Evolutionary conservation across 2,797 vertebrate species (phyloP).

Genomic region (Neomorphus geoffroyi): DNA sequence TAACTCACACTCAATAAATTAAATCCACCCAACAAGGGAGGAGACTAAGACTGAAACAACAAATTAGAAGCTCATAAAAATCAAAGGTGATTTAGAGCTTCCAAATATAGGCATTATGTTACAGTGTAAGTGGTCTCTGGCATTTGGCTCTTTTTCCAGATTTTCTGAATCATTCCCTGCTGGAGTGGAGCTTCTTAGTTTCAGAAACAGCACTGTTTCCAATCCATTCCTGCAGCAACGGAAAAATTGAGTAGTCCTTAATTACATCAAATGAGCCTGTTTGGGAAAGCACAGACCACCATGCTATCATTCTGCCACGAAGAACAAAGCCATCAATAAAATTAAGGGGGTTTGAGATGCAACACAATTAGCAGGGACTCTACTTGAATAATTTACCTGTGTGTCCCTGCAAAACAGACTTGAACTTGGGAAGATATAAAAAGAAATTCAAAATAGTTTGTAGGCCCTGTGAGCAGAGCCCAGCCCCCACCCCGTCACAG

Average conservation of each 20-base stretch:
- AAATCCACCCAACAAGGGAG: background rate
- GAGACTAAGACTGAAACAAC: background rate
- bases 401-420: background rate
- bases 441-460: background rate
- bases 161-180: slow-evolving; percentile 49
- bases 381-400: background rate
- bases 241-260: background rate
- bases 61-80: slow-evolving; percentile 36
- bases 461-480: too few relatives aligned
- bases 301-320: background rate
- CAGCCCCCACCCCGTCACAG: too few relatives aligned
- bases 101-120: slow-evolving; percentile 42
- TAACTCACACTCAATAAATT: slow-evolving; percentile 14
- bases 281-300: background rate
- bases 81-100: slow-evolving; percentile 35
- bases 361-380: background rate
- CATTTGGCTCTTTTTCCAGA: slow-evolving; percentile 31
- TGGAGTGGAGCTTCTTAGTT: background rate
- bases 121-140: background rate
- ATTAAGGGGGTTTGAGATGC: background rate
- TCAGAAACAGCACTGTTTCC: slow-evolving; percentile 2
- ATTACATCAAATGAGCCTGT: background rate
- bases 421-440: background rate
- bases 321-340: background rate
- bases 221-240: background rate